Base-by-base conservation (phyloP, 2,888 invertebrate genomes). In the Tuta absoluta region DNA sequence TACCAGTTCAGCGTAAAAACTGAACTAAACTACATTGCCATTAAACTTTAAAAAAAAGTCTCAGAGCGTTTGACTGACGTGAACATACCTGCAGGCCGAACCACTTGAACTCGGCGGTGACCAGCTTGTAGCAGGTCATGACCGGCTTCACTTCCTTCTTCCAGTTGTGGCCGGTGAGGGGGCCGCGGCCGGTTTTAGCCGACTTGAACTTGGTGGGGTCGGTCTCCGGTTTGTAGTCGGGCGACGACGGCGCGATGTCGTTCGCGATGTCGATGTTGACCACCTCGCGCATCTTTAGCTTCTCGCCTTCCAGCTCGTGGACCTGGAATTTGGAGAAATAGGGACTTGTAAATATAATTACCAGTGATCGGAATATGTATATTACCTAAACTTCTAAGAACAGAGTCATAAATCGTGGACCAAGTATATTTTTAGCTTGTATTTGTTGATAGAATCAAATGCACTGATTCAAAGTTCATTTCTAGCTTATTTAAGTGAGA, bases 221-320 rank as follows among this genome's bases (percentile, higher is more conserved):
- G 14, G 86, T 86, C 80, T 91, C 95, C 53, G 94, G 92, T 87
- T 98, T 98, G 91, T 97, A 98, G 92, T 99, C 99, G 75, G 95
- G 93, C 61, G 94, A 80, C 65, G 93, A 84, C 41, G 96, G 92
- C 5, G 11, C 28, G 24, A 62, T 38, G 37, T 99, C 99, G 91
- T 98, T 98, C 65, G 99, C 98, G 87, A 99, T 99, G 92, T 99
- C 99, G 86, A 99, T 97, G 84, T 94, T 93, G 23, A 98, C 94
- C 33, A 99, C 94, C 76, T 99, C 98, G 74, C 99, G 95, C 71
- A 94, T 92, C 87, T 96, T 96, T 77, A 99, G 92, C 88, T 97
- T 96, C 73, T 98, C 98, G 21, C 95, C 93, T n/a, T 96, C 89
- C 76, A 99, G 92, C 86, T 97, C 95, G 89, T 99, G 99, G 65